A percentile compares a stretch with the other conserved stretches of the same genome.
Conservation (phyloP, 2,797 vertebrate species). For the Macrochelys suwanniensis region DNA sequence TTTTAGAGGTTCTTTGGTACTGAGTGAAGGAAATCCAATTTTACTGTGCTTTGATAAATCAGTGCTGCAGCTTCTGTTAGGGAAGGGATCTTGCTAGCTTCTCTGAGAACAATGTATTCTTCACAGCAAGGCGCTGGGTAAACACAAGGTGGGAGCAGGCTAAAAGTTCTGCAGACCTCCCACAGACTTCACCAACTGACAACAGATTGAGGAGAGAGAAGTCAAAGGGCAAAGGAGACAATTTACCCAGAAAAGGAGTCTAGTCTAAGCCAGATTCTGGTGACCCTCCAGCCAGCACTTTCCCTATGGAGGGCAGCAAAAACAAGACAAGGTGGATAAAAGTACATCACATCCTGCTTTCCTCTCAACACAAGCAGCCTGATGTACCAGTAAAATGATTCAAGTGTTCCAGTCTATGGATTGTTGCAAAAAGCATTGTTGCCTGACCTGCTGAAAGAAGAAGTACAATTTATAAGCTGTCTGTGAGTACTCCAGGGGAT, state of each 20-base stretch:
- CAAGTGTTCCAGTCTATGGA: background rate
- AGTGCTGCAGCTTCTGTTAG: background rate
- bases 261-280: background rate
- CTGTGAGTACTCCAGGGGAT: background rate
- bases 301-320: background rate
- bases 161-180: background rate
- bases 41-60: background rate
- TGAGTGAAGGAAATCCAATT: background rate
- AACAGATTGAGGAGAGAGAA: background rate
- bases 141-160: background rate
- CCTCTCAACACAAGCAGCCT: background rate
- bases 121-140: background rate
- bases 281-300: background rate
- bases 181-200: background rate
- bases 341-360: background rate
- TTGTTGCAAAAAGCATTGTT: background rate
- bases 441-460: slow-evolving; percentile 6
- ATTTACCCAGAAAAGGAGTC: background rate
- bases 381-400: background rate
- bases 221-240: background rate
- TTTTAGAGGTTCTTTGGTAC: background rate
- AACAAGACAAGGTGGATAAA: background rate
- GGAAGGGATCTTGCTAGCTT: background rate
- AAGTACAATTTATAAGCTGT: background rate
- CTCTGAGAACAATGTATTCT: background rate